These are phyloP conservation scores for Zhuqinia jingwanae DNA, from an alignment of 2,888 invertebrate species.

Conservation along the genomic window DNA sequence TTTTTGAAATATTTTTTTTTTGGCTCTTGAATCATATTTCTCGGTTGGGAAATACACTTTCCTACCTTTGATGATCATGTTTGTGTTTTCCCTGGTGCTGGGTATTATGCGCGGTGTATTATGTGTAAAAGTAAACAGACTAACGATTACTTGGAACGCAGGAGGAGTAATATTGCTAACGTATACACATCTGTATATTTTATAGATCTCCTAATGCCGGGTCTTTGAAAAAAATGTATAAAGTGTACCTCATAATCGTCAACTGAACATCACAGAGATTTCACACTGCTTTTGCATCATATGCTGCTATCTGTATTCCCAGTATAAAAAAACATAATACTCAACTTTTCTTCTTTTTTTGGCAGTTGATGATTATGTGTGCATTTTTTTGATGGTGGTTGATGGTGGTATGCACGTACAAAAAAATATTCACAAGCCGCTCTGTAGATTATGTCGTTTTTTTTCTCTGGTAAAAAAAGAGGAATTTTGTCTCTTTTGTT, in stretches of 20 bases:
- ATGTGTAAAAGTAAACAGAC: too few relatives aligned
- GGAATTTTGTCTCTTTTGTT: not conserved
- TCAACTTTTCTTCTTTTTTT: too few relatives aligned
- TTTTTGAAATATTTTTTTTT: not conserved
- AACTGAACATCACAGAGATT: not conserved
- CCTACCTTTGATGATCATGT: too few relatives aligned
- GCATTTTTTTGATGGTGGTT: not conserved
- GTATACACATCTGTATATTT: too few relatives aligned
- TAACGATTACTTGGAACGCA: too few relatives aligned
- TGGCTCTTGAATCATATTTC: too few relatives aligned
- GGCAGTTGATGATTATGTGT: conserved; percentile 22
- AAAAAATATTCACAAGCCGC: not conserved
- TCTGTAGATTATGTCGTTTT: not conserved
- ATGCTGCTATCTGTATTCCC: not conserved
- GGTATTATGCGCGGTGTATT: too few relatives aligned
- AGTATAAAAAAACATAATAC: conserved; percentile 8
- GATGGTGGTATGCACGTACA: not conserved
- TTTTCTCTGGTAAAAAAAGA: not conserved
- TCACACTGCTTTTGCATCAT: not conserved
- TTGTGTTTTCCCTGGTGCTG: too few relatives aligned
- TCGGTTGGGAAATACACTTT: too few relatives aligned
- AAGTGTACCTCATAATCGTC: conserved; percentile 39
- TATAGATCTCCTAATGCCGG: conserved; percentile 18
- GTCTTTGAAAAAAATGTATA: not conserved
- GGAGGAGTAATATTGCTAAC: too few relatives aligned